A percentile compares a stretch with the other conserved stretches of the same genome.
phyloP scores from a whole-genome alignment of 2,797 vertebrate species.

The Alcedo atthis region DNA sequence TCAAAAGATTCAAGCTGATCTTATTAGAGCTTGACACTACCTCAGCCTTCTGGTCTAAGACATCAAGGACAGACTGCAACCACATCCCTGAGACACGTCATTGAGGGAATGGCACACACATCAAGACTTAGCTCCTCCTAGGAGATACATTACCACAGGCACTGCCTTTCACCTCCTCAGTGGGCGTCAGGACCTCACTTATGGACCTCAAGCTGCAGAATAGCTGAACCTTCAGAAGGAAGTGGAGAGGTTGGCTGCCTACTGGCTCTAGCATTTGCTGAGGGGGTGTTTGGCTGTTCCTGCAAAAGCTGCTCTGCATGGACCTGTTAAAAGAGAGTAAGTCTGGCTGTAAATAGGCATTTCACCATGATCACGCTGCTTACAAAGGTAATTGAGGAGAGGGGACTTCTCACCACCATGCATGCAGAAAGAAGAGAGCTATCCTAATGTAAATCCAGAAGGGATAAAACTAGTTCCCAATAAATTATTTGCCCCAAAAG shows the following conservation, averaged over 20 bases:
- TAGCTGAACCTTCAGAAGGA: constrained; percentile 56
- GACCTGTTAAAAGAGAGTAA: constrained; percentile 76
- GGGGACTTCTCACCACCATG: neutral
- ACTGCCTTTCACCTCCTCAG: constrained; percentile 30
- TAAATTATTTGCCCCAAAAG: neutral
- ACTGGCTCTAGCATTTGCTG: constrained; percentile 68
- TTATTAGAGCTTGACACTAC: neutral
- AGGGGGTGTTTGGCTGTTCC: constrained; percentile 56
- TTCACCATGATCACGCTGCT: neutral
- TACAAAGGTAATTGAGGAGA: neutral
- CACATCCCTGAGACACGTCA: neutral
- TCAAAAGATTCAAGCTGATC: neutral
- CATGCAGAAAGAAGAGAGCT: neutral
- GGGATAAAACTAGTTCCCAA: neutral
- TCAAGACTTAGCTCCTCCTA: constrained; percentile 1
- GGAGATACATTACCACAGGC: neutral
- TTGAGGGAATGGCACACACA: neutral
- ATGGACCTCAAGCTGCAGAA: constrained; percentile 49
- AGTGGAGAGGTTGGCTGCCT: constrained; percentile 66
- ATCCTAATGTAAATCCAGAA: neutral
- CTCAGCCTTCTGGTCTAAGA: neutral
- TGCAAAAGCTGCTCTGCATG: constrained; percentile 77
- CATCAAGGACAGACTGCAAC: neutral
- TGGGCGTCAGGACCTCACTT: constrained; percentile 5
- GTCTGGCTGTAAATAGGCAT: constrained; percentile 69